These are phyloP conservation scores for Leuciscus idus DNA, from an alignment of 2,113 vertebrate genomes.

Conservation along the genomic window DNA sequence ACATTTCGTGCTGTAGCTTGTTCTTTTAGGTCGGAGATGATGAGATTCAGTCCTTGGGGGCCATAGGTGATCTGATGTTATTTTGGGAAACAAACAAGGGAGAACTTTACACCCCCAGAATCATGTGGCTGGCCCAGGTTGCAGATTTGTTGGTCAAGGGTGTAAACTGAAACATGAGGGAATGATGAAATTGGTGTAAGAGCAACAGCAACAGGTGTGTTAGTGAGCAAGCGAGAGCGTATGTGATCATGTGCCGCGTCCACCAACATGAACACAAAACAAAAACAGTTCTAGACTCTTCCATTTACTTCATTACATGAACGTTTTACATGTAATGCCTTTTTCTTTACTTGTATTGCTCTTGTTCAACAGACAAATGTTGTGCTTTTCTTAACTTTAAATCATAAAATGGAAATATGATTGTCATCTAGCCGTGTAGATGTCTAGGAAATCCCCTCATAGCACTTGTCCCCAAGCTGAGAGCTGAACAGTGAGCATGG, in stretches of 20 bases:
- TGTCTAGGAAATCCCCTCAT: slow-evolving; percentile 55
- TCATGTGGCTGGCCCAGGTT: slow-evolving; percentile 61
- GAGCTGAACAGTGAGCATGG: slow-evolving; percentile 46
- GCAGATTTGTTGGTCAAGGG: slow-evolving; percentile 53
- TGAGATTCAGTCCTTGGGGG: slow-evolving; percentile 52
- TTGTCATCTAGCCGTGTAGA: neutral
- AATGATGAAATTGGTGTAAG: slow-evolving; percentile 76
- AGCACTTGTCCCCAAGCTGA: slow-evolving; percentile 7
- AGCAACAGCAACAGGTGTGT: slow-evolving; percentile 75
- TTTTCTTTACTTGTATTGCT: neutral
- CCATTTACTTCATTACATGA: neutral
- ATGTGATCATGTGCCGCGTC: slow-evolving; percentile 42
- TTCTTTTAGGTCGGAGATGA: slow-evolving; percentile 57
- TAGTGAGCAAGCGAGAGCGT: slow-evolving; percentile 42
- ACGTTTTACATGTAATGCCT: neutral
- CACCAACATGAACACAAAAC: slow-evolving; percentile 61
- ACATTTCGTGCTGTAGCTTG: slow-evolving; percentile 61
- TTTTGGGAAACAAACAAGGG: slow-evolving; percentile 79
- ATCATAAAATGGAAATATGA: neutral
- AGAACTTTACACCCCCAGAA: slow-evolving; percentile 70
- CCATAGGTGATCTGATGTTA: slow-evolving; percentile 72
- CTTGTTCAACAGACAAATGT: neutral
- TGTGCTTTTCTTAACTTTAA: neutral
- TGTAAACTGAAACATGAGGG: slow-evolving; percentile 52
- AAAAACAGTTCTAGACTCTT: slow-evolving; percentile 55